A percentile compares a stretch with the other conserved stretches of the same genome.
phyloP scores from a whole-genome alignment of 1,140 invertebrate species.

The Drosophila obscura region DNA sequence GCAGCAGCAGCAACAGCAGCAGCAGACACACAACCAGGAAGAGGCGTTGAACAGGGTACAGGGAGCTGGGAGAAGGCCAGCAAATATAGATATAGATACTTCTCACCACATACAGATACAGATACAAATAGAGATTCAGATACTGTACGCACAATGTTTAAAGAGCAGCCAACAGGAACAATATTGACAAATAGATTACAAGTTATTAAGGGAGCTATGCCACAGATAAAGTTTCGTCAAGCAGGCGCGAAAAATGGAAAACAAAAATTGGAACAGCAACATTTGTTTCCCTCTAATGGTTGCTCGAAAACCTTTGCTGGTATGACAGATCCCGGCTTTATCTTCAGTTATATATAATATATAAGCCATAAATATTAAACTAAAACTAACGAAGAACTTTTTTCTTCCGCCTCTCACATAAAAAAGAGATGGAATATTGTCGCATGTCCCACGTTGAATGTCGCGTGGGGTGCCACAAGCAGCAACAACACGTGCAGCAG shows the following conservation, averaged over 20 bases:
- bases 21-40: conserved; percentile 33
- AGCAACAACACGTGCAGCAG: conserved; percentile 51
- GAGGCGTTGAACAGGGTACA: conserved; percentile 21
- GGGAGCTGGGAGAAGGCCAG: conserved; percentile 5
- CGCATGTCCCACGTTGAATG: conserved; percentile 53
- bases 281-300: too few species aligned
- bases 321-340: too few species aligned
- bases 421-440: conserved; percentile 44
- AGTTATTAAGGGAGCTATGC: conserved; percentile 66
- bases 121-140: conserved; percentile 31
- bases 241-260: conserved; percentile 16
- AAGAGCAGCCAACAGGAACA: conserved; percentile 68
- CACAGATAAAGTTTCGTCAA: conserved; percentile 14
- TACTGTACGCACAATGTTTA: conserved; percentile 53
- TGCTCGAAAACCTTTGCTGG: too few species aligned
- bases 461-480: conserved; percentile 50
- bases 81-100: conserved; percentile 44
- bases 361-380: too few species aligned
- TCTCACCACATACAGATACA: background rate
- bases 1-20: background rate
- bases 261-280: background rate
- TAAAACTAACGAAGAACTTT: too few species aligned
- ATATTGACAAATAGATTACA: conserved; percentile 81
- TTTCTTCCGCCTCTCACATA: too few species aligned
- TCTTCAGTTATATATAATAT: background rate